A percentile compares a stretch with the other conserved stretches of the same genome.
Conservation (phyloP, 1,140 invertebrate species). For the Holcopasites calliopsidis region DNA sequence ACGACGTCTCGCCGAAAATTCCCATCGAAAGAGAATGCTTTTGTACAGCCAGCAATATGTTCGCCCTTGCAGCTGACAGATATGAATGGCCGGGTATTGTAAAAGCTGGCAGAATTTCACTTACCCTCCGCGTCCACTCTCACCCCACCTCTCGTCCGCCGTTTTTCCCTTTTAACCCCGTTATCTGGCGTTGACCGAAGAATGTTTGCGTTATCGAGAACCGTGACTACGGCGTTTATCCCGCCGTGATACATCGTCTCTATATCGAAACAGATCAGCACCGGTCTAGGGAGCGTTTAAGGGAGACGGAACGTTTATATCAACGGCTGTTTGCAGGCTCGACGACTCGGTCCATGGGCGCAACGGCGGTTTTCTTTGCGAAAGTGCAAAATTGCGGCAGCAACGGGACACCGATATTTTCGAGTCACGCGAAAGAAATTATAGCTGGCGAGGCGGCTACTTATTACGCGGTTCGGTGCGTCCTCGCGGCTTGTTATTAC, state of each 20-base stretch:
- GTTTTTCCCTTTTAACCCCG: neutral
- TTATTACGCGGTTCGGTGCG: slow-evolving; percentile 18
- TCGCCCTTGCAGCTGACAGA: slow-evolving; percentile 46
- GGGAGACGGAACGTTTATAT: slow-evolving; percentile 31
- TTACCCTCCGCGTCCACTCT: neutral
- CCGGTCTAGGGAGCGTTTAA: neutral
- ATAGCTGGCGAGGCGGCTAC: neutral
- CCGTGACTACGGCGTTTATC: slow-evolving; percentile 17
- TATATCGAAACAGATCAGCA: neutral
- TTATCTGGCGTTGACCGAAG: neutral
- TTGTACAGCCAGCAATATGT: slow-evolving; percentile 34
- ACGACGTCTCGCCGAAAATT: slow-evolving; percentile 37
- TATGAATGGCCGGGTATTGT: slow-evolving; percentile 41
- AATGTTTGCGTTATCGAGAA: slow-evolving; percentile 47
- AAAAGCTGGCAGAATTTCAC: slow-evolving; percentile 44
- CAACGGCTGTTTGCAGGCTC: slow-evolving; percentile 8
- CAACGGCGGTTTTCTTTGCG: too few species aligned
- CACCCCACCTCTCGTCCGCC: neutral
- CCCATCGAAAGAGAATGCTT: slow-evolving; percentile 53
- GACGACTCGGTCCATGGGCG: neutral
- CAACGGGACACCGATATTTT: too few species aligned
- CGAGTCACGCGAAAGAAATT: slow-evolving; percentile 12
- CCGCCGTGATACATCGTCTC: slow-evolving; percentile 7
- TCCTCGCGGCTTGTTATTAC: slow-evolving; percentile 4
- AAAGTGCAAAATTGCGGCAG: too few species aligned